Percentiles rank a stretch among this genome's conserved stretches.
phyloP scores from a whole-genome alignment of 1,140 invertebrate species.

The Hormaphis cornu region DNA sequence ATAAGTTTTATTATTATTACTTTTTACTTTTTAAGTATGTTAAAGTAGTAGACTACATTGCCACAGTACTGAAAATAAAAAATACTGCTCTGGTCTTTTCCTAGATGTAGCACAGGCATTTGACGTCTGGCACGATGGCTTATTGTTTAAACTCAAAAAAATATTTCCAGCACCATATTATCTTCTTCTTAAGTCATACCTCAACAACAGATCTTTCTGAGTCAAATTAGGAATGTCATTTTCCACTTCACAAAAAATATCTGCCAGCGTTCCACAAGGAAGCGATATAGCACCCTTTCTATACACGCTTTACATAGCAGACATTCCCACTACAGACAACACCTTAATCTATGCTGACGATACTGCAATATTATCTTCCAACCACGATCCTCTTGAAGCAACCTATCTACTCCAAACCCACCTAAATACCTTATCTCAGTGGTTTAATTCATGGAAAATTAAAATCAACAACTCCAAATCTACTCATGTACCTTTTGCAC shows the following conservation, averaged over 20 bases:
- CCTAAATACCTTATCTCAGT: neutral
- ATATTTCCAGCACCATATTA: no score
- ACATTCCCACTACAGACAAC: neutral
- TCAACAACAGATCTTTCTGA: no score
- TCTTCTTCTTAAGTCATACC: no score
- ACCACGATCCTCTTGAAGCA: neutral
- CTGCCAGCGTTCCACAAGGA: neutral
- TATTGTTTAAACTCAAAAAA: no score
- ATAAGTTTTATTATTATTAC: no score
- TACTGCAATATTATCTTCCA: no score
- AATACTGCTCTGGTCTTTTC: no score
- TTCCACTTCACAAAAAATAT: neutral
- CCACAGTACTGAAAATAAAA: neutral
- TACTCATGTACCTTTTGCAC: neutral
- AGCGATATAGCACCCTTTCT: conserved; percentile 14
- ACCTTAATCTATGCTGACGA: neutral
- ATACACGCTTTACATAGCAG: conserved; percentile 20
- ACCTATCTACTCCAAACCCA: neutral
- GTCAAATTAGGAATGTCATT: neutral
- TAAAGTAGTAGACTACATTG: no score
- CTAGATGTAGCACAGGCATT: no score
- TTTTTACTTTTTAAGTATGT: no score
- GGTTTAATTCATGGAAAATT: neutral
- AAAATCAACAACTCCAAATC: no score
- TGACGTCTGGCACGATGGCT: no score